A percentile compares a stretch with the other conserved stretches of the same genome.
Conservation (phyloP, 2,888 invertebrate species). For the Prosopocoilus inquinatus region DNA sequence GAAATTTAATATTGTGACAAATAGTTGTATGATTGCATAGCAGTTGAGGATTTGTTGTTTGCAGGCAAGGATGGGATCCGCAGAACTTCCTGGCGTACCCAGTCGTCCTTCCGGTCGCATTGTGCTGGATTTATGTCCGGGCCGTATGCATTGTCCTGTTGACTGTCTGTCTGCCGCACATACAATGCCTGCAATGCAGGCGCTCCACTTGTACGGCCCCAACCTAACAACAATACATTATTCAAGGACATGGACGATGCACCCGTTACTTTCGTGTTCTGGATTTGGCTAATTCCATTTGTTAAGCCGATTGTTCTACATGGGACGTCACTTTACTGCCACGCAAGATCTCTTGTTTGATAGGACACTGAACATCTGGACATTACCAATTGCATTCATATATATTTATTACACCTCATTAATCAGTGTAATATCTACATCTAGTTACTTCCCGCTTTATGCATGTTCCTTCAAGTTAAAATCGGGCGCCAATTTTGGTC, state of each 20-base stretch:
- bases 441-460: no score
- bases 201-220: conserved; percentile 31
- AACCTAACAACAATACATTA: conserved; percentile 21
- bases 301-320: conserved; percentile 19
- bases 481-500: no score
- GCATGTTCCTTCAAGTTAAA: no score
- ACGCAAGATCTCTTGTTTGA: no score
- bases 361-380: not conserved
- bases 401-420: no score
- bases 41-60: conserved; percentile 36
- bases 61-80: conserved; percentile 43
- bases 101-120: conserved; percentile 46
- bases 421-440: no score
- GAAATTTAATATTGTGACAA: conserved; percentile 10
- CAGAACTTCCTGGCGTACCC: conserved; percentile 45
- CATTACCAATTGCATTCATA: no score
- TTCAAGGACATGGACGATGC: conserved; percentile 24
- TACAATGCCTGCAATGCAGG: conserved; percentile 46
- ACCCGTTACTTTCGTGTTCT: conserved; percentile 22
- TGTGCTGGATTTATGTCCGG: conserved; percentile 49
- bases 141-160: conserved; percentile 44
- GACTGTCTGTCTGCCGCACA: conserved; percentile 42
- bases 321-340: conserved; percentile 15
- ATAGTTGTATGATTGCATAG: conserved; percentile 21
- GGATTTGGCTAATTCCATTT: conserved; percentile 21